Evolutionary conservation across 2,113 vertebrate genomes (phyloP).

Genomic region (Origma solitaria): DNA sequence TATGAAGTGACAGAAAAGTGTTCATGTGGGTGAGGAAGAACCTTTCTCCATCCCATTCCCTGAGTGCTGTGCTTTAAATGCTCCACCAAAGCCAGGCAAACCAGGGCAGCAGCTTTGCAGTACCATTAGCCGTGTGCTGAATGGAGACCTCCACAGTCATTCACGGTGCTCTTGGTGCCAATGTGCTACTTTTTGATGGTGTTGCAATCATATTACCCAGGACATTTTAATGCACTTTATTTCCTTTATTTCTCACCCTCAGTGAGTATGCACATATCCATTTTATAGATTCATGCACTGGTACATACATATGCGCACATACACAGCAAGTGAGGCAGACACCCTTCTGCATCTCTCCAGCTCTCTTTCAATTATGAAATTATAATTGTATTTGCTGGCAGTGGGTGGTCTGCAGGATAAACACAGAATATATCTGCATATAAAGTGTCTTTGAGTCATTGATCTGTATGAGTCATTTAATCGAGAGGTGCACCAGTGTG

Average conservation of each 20-base stretch:
- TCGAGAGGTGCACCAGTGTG: background rate
- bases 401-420: slow-evolving; percentile 50
- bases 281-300: background rate
- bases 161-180: background rate
- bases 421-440: slow-evolving; percentile 33
- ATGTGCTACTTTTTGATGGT: background rate
- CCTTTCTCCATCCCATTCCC: background rate
- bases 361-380: slow-evolving; percentile 19
- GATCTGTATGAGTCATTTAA: slow-evolving; percentile 19
- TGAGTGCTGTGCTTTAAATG: background rate
- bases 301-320: too few species aligned
- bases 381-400: slow-evolving; percentile 13
- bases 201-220: background rate
- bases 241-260: background rate
- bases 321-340: background rate
- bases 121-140: background rate
- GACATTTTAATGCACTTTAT: background rate
- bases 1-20: background rate
- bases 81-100: background rate
- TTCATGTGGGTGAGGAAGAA: background rate
- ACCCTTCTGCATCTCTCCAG: background rate
- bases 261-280: background rate
- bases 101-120: background rate
- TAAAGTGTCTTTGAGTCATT: slow-evolving; percentile 21
- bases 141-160: background rate